These are phyloP conservation scores for Mandrillus leucophaeus DNA, from an alignment of 2,113 vertebrate genomes.

Conservation along the genomic window DNA sequence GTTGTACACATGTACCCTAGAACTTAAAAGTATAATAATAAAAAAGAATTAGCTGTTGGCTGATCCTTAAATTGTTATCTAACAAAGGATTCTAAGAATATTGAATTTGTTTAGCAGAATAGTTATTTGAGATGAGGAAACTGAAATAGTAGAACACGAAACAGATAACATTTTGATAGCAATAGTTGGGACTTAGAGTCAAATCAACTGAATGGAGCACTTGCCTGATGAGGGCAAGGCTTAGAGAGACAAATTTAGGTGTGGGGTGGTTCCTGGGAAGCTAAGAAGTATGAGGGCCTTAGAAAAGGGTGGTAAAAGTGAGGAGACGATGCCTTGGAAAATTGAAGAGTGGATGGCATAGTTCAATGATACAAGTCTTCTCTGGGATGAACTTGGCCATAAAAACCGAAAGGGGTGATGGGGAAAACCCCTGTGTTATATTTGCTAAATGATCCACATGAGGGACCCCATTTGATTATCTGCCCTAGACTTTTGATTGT, in stretches of 20 bases:
- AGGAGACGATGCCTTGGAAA: not conserved
- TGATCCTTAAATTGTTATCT: not conserved
- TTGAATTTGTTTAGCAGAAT: not conserved
- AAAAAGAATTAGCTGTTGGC: no score
- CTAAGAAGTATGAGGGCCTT: not conserved
- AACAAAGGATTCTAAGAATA: not conserved
- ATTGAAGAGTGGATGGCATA: not conserved
- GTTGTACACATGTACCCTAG: no score
- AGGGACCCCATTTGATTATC: not conserved
- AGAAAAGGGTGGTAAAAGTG: not conserved
- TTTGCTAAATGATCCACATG: not conserved
- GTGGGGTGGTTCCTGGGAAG: not conserved
- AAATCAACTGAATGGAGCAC: not conserved
- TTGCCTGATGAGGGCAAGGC: not conserved
- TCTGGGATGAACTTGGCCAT: not conserved
- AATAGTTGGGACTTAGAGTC: not conserved
- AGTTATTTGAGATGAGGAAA: not conserved
- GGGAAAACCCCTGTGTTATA: not conserved
- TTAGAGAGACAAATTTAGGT: not conserved
- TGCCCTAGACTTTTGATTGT: slow-evolving; percentile 26
- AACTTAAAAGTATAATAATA: no score
- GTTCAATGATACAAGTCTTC: not conserved
- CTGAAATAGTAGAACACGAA: not conserved
- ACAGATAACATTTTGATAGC: not conserved
- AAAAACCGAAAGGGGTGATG: not conserved